phyloP scores from a whole-genome alignment of 2,888 invertebrate species.

The Strigamia transsilvanica region DNA sequence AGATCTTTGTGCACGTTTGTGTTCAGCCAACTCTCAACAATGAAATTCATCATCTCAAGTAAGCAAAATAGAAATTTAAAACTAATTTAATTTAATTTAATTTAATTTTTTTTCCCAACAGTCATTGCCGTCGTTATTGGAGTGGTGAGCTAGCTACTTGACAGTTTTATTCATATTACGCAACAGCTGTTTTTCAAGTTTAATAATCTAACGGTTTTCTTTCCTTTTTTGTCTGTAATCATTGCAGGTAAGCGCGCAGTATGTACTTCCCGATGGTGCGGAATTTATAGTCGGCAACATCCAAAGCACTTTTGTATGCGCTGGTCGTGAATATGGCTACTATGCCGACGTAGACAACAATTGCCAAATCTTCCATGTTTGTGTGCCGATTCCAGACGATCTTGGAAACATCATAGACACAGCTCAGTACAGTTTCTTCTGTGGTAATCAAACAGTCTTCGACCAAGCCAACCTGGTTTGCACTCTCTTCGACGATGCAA shows the following conservation, averaged over 20 bases:
- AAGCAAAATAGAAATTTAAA: neutral
- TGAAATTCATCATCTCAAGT: conserved; percentile 21
- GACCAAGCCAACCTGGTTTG: conserved; percentile 59
- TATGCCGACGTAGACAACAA: conserved; percentile 87
- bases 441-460: conserved; percentile 59
- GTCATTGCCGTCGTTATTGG: neutral
- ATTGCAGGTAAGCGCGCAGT: conserved; percentile 31
- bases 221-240: neutral
- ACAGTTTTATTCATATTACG: neutral
- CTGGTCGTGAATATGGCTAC: conserved; percentile 80
- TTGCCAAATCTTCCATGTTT: conserved; percentile 65
- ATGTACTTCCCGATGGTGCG: conserved; percentile 56
- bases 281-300: conserved; percentile 55
- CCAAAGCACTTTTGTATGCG: conserved; percentile 82
- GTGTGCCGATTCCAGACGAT: conserved; percentile 52
- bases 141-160: neutral
- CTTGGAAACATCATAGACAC: conserved; percentile 26
- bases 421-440: conserved; percentile 58
- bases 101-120: neutral
- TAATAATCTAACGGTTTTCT: neutral
- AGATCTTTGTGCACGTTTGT: neutral
- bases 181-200: neutral
- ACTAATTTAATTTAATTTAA: neutral
- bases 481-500: conserved; percentile 57
- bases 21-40: conserved; percentile 3